Conservation (phyloP, 2,797 vertebrate species). For the Knipowitschia caucasica region DNA sequence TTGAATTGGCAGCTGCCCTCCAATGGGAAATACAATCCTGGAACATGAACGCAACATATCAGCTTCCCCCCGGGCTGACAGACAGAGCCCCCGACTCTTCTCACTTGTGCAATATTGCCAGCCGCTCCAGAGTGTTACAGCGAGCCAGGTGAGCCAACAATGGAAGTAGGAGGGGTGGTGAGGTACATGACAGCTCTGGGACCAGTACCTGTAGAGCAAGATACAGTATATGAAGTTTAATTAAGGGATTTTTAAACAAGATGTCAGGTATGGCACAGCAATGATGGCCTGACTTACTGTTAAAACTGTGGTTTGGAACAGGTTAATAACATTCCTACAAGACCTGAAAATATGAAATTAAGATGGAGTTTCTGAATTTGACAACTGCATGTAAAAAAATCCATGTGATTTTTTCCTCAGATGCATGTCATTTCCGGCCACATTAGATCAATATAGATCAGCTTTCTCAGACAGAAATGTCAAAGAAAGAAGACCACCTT, state of each 20-base stretch:
- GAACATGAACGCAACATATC: no score
- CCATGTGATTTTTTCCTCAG: no score
- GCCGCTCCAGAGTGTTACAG: neutral
- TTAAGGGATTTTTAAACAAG: constrained; percentile 48
- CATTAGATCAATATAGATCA: no score
- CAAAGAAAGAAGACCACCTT: no score
- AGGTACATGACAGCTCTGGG: constrained; percentile 36
- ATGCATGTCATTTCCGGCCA: no score
- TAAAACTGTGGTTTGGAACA: neutral
- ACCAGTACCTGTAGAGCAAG: constrained; percentile 43
- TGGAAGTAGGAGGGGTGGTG: constrained; percentile 10
- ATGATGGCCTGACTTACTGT: no score
- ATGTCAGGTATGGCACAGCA: constrained; percentile 38
- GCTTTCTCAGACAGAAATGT: no score
- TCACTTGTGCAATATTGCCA: constrained; percentile 14
- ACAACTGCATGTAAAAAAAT: no score
- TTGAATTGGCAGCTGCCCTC: no score
- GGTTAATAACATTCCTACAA: neutral
- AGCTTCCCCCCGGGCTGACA: constrained; percentile 36
- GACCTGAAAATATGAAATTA: no score
- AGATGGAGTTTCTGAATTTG: no score
- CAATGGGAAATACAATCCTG: no score
- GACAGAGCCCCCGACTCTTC: constrained; percentile 26
- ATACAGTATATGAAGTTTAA: constrained; percentile 58
- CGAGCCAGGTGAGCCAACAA: constrained; percentile 33